Percentiles rank a stretch among this genome's conserved stretches.
Conservation (phyloP, 2,797 vertebrate genomes). For the Cuculus canorus region DNA sequence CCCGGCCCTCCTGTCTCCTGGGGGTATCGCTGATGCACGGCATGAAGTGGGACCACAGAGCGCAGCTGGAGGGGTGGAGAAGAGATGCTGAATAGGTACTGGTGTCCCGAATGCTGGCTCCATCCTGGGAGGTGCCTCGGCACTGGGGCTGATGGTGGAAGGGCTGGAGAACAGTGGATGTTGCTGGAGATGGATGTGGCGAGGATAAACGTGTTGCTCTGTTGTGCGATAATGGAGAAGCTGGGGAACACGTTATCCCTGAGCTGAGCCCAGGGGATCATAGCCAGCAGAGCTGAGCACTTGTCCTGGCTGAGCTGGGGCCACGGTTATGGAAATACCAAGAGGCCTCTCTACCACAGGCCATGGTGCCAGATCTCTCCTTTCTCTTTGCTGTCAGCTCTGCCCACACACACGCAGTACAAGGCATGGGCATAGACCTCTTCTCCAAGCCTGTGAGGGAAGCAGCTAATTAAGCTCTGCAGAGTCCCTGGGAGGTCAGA, state of each 20-base stretch:
- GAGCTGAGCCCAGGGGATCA: accelerated
- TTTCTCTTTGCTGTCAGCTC: not conserved
- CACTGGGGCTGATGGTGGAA: not conserved
- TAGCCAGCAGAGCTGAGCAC: not conserved
- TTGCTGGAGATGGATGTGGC: not conserved
- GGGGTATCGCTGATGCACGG: not conserved
- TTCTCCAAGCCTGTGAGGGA: not conserved
- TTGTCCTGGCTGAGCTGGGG: not conserved
- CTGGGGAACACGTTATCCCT: accelerated
- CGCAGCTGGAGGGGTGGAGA: not conserved
- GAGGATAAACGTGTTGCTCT: not conserved
- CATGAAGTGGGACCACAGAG: not conserved
- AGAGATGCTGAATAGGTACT: not conserved
- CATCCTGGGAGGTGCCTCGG: accelerated
- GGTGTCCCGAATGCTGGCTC: accelerated
- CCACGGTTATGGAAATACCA: not conserved
- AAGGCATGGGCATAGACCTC: not conserved
- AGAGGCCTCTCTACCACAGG: not conserved
- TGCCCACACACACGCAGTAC: not conserved
- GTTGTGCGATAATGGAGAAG: accelerated
- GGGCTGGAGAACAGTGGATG: not conserved
- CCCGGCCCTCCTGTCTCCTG: not conserved
- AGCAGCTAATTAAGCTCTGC: not conserved
- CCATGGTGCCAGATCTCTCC: not conserved
- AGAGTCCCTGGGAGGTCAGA: not conserved